These are phyloP conservation scores for Daktulosphaira vitifoliae DNA, from an alignment of 1,140 invertebrate species.

Conservation along the genomic window DNA sequence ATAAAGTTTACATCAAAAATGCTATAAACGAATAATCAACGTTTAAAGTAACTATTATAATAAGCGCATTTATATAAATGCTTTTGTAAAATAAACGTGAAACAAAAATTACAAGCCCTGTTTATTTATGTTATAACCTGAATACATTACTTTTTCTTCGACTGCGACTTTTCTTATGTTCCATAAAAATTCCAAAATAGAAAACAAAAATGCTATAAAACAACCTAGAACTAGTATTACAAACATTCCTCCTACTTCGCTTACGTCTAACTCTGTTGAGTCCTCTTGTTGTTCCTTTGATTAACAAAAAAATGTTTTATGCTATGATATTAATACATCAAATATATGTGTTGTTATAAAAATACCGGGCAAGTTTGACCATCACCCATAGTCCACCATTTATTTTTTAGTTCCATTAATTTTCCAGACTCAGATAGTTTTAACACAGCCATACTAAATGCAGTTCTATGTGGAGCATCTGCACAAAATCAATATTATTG, in stretches of 20 bases:
- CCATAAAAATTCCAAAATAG: constrained; percentile 70
- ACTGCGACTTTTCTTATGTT: constrained; percentile 68
- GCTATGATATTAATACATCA: too few relatives aligned
- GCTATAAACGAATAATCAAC: too few relatives aligned
- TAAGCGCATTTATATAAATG: too few relatives aligned
- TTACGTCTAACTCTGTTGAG: constrained; percentile 54
- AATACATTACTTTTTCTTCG: constrained; percentile 55
- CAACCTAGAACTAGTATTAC: constrained; percentile 69
- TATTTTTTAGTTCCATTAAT: constrained; percentile 84
- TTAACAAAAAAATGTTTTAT: neutral
- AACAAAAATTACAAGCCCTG: too few relatives aligned
- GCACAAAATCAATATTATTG: constrained; percentile 39
- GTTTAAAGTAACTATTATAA: too few relatives aligned
- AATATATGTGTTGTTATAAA: too few relatives aligned
- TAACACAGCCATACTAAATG: constrained; percentile 77
- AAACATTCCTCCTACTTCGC: constrained; percentile 84
- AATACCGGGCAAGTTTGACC: constrained; percentile 55
- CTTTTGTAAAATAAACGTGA: too few relatives aligned
- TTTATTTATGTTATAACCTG: too few relatives aligned
- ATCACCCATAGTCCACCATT: constrained; percentile 87
- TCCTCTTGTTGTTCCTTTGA: constrained; percentile 10
- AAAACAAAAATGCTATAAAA: constrained; percentile 54
- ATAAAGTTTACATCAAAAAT: too few relatives aligned
- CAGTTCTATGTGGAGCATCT: constrained; percentile 79
- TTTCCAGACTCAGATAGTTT: constrained; percentile 89